phyloP scores from a whole-genome alignment of 2,797 vertebrate genomes.

The Macropus fuliginosus region DNA sequence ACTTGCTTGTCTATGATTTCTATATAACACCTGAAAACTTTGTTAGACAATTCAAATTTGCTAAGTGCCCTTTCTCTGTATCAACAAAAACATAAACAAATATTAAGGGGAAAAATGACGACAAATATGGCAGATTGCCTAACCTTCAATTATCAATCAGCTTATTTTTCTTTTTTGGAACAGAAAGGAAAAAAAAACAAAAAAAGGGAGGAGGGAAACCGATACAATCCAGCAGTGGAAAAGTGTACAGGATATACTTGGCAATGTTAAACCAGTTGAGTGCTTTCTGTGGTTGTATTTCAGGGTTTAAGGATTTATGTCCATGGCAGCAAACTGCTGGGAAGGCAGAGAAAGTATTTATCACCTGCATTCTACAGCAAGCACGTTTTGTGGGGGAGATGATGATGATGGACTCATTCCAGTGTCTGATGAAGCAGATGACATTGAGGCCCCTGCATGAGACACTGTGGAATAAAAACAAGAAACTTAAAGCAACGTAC shows the following conservation, averaged over 20 bases:
- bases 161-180: slow-evolving; percentile 83
- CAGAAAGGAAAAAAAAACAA: slow-evolving; percentile 77
- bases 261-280: slow-evolving; percentile 89
- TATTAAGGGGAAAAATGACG: slow-evolving; percentile 76
- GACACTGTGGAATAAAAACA: slow-evolving; percentile 87
- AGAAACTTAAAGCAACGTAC: neutral
- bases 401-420: slow-evolving; percentile 96
- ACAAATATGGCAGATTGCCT: slow-evolving; percentile 84
- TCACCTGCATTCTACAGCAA: slow-evolving; percentile 99
- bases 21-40: slow-evolving; percentile 85
- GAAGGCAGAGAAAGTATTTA: slow-evolving; percentile 85
- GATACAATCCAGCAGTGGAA: slow-evolving; percentile 85
- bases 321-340: slow-evolving; percentile 89
- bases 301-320: slow-evolving; percentile 84
- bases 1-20: slow-evolving; percentile 84
- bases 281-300: slow-evolving; percentile 90
- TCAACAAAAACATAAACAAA: slow-evolving; percentile 75
- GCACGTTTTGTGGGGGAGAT: slow-evolving; percentile 95
- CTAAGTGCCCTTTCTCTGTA: slow-evolving; percentile 87
- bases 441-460: slow-evolving; percentile 94
- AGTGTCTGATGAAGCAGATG: slow-evolving; percentile 96
- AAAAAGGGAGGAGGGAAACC: slow-evolving; percentile 75
- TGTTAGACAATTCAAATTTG: slow-evolving; percentile 84
- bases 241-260: slow-evolving; percentile 85
- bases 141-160: slow-evolving; percentile 87